phyloP scores from a whole-genome alignment of 2,113 vertebrate species.

The Merops nubicus region DNA sequence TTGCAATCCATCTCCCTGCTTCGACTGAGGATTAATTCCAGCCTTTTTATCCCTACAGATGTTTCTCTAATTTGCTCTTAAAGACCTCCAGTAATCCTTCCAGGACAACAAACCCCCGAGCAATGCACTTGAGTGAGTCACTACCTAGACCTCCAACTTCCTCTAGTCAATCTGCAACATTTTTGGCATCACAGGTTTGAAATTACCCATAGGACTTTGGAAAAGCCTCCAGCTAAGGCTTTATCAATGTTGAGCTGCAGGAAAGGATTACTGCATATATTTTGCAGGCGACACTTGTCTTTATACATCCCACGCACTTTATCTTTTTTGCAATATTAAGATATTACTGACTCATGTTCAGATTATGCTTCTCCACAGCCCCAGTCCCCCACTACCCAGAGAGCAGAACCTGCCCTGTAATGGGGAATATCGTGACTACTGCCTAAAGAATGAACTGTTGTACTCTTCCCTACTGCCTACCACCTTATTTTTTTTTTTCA shows the following conservation, averaged over 20 bases:
- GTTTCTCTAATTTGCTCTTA: neutral
- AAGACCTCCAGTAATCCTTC: neutral
- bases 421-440: neutral
- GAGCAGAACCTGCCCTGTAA: neutral
- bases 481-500: neutral
- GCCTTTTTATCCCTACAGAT: neutral
- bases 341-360: neutral
- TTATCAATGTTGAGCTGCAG: rapidly evolving
- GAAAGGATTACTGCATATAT: neutral
- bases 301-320: neutral
- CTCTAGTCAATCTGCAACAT: neutral
- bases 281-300: neutral
- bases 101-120: neutral
- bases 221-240: neutral
- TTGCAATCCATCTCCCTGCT: neutral
- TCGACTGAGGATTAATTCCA: neutral
- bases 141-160: neutral
- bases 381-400: neutral
- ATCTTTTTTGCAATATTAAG: neutral
- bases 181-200: neutral
- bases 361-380: neutral
- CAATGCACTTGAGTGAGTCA: neutral
- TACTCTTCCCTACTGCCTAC: neutral
- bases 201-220: neutral
- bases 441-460: neutral